A percentile compares a stretch with the other conserved stretches of the same genome.
Evolutionary conservation across 2,797 vertebrate species (phyloP).

Genomic region (Rhinichthys osculus): DNA sequence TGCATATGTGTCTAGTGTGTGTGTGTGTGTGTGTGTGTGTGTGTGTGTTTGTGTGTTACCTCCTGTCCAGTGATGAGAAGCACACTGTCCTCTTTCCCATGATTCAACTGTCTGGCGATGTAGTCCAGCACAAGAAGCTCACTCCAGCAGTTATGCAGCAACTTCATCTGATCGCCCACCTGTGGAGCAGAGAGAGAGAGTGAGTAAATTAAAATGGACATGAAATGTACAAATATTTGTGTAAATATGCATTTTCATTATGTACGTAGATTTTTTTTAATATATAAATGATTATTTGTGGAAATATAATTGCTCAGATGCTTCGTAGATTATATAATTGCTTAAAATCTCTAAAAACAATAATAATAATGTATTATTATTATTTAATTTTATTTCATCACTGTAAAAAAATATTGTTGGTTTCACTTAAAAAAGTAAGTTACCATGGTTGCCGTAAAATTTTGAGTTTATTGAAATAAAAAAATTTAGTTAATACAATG

Average conservation of each 20-base stretch:
- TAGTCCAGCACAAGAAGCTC: conserved; percentile 91
- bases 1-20: neutral
- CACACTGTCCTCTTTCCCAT: conserved; percentile 83
- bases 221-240: neutral
- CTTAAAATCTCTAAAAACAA: neutral
- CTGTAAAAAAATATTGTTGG: too few species aligned
- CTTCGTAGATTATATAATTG: neutral
- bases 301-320: neutral
- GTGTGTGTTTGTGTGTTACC: conserved; percentile 69
- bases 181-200: conserved; percentile 54
- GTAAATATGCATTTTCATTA: neutral
- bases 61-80: conserved; percentile 91
- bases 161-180: conserved; percentile 94
- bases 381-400: neutral
- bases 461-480: too few species aligned
- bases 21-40: neutral
- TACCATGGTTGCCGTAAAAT: too few species aligned
- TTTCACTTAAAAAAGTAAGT: too few species aligned
- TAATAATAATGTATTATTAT: neutral
- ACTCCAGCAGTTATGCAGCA: conserved; percentile 94
- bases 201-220: neutral
- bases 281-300: neutral
- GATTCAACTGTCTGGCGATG: conserved; percentile 88
- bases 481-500: too few species aligned
- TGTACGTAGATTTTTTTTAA: neutral